Evolutionary conservation across 2,888 invertebrate genomes (phyloP).

Genomic region (Napeogenes sylphis): DNA sequence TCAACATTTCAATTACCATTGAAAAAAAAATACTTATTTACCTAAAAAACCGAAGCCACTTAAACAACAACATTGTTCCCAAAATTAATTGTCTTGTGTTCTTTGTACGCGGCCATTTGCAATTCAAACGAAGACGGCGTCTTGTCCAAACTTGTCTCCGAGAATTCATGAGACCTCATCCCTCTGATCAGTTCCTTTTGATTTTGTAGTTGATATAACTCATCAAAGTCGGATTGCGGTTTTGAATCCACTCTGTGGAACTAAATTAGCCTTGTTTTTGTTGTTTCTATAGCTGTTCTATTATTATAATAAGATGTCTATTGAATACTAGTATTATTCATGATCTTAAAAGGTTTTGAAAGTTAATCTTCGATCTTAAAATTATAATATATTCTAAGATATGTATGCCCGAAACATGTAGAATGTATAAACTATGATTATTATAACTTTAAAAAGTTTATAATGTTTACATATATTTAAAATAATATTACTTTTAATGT

Average conservation of each 20-base stretch:
- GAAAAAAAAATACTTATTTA: not conserved
- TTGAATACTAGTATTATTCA: too few relatives aligned
- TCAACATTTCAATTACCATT: slow-evolving; percentile 1
- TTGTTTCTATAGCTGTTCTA: too few relatives aligned
- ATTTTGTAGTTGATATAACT: slow-evolving; percentile 17
- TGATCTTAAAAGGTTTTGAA: too few relatives aligned
- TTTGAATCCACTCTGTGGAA: slow-evolving; percentile 1
- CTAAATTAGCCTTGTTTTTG: not conserved
- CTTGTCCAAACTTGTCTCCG: slow-evolving; percentile 37
- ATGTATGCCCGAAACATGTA: too few relatives aligned
- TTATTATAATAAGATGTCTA: slow-evolving; percentile 5
- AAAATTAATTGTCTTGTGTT: slow-evolving; percentile 71
- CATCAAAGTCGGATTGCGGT: slow-evolving; percentile 9
- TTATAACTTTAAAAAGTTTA: too few relatives aligned
- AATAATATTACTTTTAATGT: too few relatives aligned
- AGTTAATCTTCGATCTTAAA: too few relatives aligned
- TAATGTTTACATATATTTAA: too few relatives aligned
- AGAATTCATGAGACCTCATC: slow-evolving; percentile 21
- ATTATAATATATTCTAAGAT: too few relatives aligned
- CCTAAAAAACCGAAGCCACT: not conserved
- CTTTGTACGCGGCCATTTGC: slow-evolving; percentile 61
- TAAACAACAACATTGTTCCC: slow-evolving; percentile 54
- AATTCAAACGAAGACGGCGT: slow-evolving; percentile 54
- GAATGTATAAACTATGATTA: too few relatives aligned
- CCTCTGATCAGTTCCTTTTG: slow-evolving; percentile 20